phyloP scores from a whole-genome alignment of 2,113 vertebrate species.

The Chaenogobius annularis region DNA sequence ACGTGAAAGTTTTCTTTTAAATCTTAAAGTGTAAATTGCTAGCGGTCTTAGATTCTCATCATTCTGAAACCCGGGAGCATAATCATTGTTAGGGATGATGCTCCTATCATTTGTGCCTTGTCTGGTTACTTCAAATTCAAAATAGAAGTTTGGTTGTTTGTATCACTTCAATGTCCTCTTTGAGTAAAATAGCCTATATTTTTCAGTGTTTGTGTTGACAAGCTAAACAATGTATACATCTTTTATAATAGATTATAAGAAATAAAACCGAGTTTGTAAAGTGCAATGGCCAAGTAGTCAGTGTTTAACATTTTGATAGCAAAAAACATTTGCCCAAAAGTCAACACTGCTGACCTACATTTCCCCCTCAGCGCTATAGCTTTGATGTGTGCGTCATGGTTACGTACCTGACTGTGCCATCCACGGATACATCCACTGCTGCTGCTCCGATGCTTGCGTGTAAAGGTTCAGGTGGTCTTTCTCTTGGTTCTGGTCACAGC shows the following conservation, averaged over 20 bases:
- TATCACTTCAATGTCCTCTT: neutral
- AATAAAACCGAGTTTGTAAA: neutral
- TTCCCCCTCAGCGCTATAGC: neutral
- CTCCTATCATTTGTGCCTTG: too few species aligned
- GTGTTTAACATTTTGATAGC: neutral
- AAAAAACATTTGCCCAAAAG: neutral
- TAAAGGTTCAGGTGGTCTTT: conserved; percentile 83
- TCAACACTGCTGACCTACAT: neutral
- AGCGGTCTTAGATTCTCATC: too few species aligned
- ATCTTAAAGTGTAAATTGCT: neutral
- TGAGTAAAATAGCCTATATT: neutral
- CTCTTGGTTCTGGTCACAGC: conserved; percentile 82
- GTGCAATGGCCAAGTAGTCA: neutral
- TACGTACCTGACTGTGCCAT: conserved; percentile 92
- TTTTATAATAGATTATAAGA: too few species aligned
- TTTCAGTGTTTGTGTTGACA: neutral
- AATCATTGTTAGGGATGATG: too few species aligned
- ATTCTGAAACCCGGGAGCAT: too few species aligned
- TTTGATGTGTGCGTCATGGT: conserved; percentile 28
- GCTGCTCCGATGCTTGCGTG: conserved; percentile 84
- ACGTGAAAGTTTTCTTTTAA: too few species aligned
- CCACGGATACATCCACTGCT: conserved; percentile 90
- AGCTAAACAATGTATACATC: neutral
- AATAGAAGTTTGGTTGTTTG: neutral
- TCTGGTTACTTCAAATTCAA: too few species aligned